Base-by-base conservation (phyloP, 2,888 invertebrate genomes). In the Ferdinandea cuprea region DNA sequence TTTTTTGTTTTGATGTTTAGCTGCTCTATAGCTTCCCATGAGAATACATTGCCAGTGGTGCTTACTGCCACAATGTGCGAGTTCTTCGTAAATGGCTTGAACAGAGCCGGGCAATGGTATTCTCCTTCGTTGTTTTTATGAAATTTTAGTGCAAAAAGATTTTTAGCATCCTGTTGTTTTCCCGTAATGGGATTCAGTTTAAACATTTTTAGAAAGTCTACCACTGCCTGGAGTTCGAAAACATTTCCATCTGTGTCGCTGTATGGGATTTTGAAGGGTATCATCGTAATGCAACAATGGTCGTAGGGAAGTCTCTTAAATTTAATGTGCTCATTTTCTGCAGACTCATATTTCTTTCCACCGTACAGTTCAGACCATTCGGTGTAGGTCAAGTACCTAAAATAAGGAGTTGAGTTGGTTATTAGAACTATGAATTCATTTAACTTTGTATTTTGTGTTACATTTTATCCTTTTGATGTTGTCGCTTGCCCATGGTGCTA, bases 391-490 rank as follows among this genome's bases (percentile, higher is more conserved):
- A 90, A 85, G 86, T 90, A 90, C 90, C 90, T 90, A n/a, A 7
- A 37, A n/a, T n/a, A 4, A 37, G 2, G 37, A n/a, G 7, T 37
- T n/a, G n/a, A n/a, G n/a, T n/a, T n/a, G n/a, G n/a, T n/a, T 37
- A 37, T n/a, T n/a, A 7, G 5, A 42, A 42, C n/a, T n/a, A n/a
- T n/a, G n/a, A 25, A 13, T 28, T 50, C 15, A n/a, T 13, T 3
- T 3, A 28, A 5, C 17, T 13, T n/a, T n/a, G n/a, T n/a, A 11
- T 50, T 9, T 5, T 0, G 65, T 35, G 92, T 91, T 92, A 96
- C 97, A 97, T 95, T 94, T 97, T 97, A 92, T 97, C 97, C 89
- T 97, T 97, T 89, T 97, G 97, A 92, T 97, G 97, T 88, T 97
- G 97, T 86, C 96, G 93, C 92, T 97, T 97, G 86, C 97, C 97